Evolutionary conservation across 2,797 vertebrate species (phyloP).

Genomic region (Benthosema pterotum): DNA sequence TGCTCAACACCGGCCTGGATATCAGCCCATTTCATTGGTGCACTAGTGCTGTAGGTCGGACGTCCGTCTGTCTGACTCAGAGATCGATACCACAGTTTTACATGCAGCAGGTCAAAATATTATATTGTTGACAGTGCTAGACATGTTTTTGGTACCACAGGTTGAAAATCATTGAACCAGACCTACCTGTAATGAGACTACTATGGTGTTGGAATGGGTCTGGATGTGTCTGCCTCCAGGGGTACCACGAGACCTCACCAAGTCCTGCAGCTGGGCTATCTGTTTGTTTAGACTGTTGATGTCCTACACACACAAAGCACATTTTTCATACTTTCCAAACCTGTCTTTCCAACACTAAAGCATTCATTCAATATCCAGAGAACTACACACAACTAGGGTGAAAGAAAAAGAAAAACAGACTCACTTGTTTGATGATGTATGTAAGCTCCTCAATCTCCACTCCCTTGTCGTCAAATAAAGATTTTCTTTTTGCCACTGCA

Average conservation of each 20-base stretch:
- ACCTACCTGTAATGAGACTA: slow-evolving; percentile 89
- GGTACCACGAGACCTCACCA: slow-evolving; percentile 85
- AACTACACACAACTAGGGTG: not conserved
- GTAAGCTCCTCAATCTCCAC: slow-evolving; percentile 94
- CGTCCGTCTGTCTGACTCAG: too few species aligned
- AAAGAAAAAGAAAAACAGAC: slow-evolving; percentile 4
- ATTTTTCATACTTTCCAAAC: not conserved
- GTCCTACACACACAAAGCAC: slow-evolving; percentile 75
- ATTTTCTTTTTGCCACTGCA: slow-evolving; percentile 94
- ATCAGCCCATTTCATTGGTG: too few species aligned
- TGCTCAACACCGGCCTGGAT: too few species aligned
- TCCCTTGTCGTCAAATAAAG: slow-evolving; percentile 93
- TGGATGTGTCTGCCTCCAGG: slow-evolving; percentile 90
- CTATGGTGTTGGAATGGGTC: slow-evolving; percentile 92
- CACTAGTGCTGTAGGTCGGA: too few species aligned
- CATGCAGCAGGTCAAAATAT: too few species aligned
- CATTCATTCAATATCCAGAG: not conserved
- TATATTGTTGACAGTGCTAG: too few species aligned
- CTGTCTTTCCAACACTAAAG: not conserved
- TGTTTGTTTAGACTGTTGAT: slow-evolving; percentile 95
- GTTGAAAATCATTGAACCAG: too few species aligned
- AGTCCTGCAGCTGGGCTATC: slow-evolving; percentile 92
- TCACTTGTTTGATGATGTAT: slow-evolving; percentile 94
- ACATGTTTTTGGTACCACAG: too few species aligned
- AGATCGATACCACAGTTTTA: too few species aligned